These are phyloP conservation scores for Oncorhynchus clarkii DNA, from an alignment of 2,113 vertebrate species.

Conservation along the genomic window DNA sequence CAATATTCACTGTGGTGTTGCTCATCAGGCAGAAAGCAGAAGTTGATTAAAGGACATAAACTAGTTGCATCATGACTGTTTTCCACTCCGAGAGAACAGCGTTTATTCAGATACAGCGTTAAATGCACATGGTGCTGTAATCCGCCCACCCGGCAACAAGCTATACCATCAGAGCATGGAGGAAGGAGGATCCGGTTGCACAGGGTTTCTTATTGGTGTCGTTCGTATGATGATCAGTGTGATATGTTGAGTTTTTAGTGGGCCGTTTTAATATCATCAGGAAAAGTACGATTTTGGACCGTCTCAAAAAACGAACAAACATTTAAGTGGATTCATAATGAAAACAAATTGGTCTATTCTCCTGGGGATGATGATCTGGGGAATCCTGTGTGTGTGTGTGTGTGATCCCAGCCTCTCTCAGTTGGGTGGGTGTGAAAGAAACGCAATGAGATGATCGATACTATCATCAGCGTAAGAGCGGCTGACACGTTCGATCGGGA, in stretches of 20 bases:
- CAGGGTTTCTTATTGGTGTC: not conserved
- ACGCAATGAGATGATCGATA: not conserved
- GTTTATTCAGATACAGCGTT: not conserved
- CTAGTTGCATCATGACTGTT: not conserved
- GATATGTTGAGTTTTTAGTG: no score
- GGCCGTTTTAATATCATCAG: no score
- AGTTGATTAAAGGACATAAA: not conserved
- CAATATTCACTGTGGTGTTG: not conserved
- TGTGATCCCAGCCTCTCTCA: not conserved
- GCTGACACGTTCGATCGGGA: not conserved
- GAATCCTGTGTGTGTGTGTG: no score
- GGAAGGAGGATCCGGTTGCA: not conserved
- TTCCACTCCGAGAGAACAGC: not conserved
- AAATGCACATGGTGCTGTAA: not conserved
- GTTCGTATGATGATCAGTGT: not conserved
- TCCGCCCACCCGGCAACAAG: not conserved
- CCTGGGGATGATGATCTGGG: not conserved
- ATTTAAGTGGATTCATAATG: not conserved
- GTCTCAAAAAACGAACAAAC: no score
- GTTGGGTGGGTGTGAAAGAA: not conserved
- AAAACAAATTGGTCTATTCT: not conserved
- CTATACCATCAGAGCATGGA: not conserved
- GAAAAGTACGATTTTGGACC: no score
- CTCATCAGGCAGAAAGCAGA: not conserved
- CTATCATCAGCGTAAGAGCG: not conserved